Evolutionary conservation across 2,888 invertebrate genomes (phyloP).

Genomic region (Ecdyonurus torrentis): DNA sequence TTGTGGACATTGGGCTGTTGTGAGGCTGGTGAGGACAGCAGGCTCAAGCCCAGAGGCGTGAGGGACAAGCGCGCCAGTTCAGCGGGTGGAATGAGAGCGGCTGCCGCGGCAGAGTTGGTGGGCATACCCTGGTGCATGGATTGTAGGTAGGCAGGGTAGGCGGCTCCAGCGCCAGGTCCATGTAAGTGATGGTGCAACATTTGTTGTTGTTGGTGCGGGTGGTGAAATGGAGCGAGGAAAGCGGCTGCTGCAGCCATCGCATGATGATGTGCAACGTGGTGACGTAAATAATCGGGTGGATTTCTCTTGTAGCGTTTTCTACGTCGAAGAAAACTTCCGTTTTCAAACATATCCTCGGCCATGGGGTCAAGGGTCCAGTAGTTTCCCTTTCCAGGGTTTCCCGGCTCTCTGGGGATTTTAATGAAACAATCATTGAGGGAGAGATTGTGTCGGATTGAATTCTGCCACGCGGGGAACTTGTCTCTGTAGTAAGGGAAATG

Average conservation of each 20-base stretch:
- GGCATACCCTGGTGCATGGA: no score
- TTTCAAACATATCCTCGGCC: conserved; percentile 99
- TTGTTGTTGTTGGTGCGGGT: conserved; percentile 1
- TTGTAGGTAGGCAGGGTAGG: neutral
- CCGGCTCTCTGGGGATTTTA: conserved; percentile 95
- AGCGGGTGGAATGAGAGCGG: neutral
- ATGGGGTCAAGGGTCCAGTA: conserved; percentile 96
- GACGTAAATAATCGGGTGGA: conserved; percentile 35
- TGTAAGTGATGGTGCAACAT: neutral
- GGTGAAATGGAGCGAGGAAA: conserved; percentile 22
- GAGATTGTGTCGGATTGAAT: conserved; percentile 86
- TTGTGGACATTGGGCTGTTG: neutral
- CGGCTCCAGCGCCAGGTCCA: neutral
- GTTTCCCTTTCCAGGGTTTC: conserved; percentile 77
- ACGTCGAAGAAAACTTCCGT: conserved; percentile 88
- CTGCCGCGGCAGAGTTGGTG: neutral
- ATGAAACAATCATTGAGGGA: conserved; percentile 97
- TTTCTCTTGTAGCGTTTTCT: conserved; percentile 89
- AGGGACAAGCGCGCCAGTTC: neutral
- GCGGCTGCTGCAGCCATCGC: conserved; percentile 39
- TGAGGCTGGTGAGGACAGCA: neutral
- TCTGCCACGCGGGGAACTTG: conserved; percentile 98
- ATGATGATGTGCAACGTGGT: conserved; percentile 28
- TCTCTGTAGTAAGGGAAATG: conserved; percentile 95
- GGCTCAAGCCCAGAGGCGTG: conserved; percentile 6